Evolutionary conservation across 2,888 invertebrate genomes (phyloP), one percentile per base, ranked within the genome.

Genomic region (Malthinus seriepunctatus): DNA sequence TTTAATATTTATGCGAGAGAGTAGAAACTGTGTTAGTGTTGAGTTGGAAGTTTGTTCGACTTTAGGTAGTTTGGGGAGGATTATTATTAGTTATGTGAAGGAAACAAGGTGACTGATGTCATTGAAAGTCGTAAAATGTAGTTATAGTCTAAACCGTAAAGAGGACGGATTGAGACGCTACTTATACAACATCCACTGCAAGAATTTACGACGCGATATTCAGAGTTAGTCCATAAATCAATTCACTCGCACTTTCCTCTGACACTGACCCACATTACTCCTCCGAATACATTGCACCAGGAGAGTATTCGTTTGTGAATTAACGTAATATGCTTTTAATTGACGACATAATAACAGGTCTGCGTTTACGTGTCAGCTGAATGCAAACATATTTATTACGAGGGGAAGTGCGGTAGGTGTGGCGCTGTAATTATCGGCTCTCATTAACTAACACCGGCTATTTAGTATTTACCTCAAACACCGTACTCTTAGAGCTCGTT

Each of bases 271-370:
- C 67, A 70, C 67, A 69, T 62, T 42, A 48, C 46, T 55, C 49
- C 58, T 60, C 51, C 59, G 51, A 58, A 62, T 50, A 52, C 46
- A 39, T 49, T 55, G 54, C 54, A 57, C 31, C 51, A 51, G 33
- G 23, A 44, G 38, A 52, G 51, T 37, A 55, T 61, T 57, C 61
- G 61, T 56, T 61, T 61, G 56, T 61, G 61, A 61, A 61, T 61
- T 61, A 61, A 63, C 64, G 70, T 73, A 74, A 74, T 73, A 71
- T 64, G 73, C 67, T 73, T 72, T 74, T 74, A 74, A 74, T 74
- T 74, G 74, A 73, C 72, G 71, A 69, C 69, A 72, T 73, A 73
- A 73, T 73, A 72, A 71, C 71, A 72, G 73, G 73, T 66, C 69
- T 56, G 58, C 71, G 72, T 72, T 71, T 72, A 71, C 69, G 68